phyloP scores from a whole-genome alignment of 37 sponge, comb jelly and placozoan species.

The Spongilla lacustris region DNA sequence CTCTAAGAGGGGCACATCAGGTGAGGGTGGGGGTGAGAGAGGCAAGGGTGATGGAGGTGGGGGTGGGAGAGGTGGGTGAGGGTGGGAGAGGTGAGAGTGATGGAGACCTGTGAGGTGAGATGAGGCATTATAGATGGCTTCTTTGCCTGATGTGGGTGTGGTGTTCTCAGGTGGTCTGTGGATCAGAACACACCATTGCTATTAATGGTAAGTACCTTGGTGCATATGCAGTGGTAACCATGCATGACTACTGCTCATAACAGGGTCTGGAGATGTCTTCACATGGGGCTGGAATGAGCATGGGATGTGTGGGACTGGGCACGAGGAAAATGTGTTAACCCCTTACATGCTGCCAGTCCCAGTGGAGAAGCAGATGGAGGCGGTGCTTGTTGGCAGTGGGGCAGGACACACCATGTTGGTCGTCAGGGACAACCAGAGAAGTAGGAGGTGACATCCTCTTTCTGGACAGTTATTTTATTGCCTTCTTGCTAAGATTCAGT shows the following conservation, averaged over 20 bases:
- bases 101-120: too few relatives aligned
- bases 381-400: slow-evolving; percentile 55
- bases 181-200: slow-evolving; percentile 78
- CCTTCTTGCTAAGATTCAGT: too few relatives aligned
- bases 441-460: too few relatives aligned
- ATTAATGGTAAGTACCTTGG: slow-evolving; percentile 45
- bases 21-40: slow-evolving; percentile 24
- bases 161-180: slow-evolving; percentile 51
- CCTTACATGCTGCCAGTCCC: slow-evolving; percentile 4
- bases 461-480: too few relatives aligned
- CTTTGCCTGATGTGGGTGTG: not conserved
- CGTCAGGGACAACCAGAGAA: slow-evolving; percentile 3
- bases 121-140: not conserved
- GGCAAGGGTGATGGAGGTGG: not conserved
- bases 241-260: not conserved
- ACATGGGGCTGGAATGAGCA: slow-evolving; percentile 88
- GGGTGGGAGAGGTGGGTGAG: too few relatives aligned
- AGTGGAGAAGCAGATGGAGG: not conserved
- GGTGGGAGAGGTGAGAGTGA: too few relatives aligned
- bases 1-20: slow-evolving; percentile 29
- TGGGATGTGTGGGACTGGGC: slow-evolving; percentile 82
- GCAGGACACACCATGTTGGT: slow-evolving; percentile 63
- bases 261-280: slow-evolving; percentile 29
- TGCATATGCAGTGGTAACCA: too few relatives aligned
- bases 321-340: slow-evolving; percentile 33